Evolutionary conservation across 1,140 invertebrate genomes (phyloP), one percentile per base, ranked within the genome.

Genomic region (Saxidomus purpurata): DNA sequence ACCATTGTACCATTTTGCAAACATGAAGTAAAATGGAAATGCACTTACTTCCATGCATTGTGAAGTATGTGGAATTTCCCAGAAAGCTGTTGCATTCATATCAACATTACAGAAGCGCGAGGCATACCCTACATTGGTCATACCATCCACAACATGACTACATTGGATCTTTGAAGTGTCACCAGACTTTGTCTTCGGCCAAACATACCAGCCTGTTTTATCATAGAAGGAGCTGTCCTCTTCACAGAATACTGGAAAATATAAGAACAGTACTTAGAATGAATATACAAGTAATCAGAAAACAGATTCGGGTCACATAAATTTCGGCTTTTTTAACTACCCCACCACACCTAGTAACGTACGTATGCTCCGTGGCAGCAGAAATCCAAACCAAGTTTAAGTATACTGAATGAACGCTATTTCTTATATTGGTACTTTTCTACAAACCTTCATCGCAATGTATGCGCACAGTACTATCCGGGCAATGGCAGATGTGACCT

Each of bases 401-500:
- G n/a, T n/a, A n/a, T n/a, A n/a, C n/a, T n/a, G n/a, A n/a, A n/a
- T n/a, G n/a, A n/a, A n/a, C n/a, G n/a, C n/a, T n/a, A n/a, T n/a
- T n/a, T n/a, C n/a, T n/a, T n/a, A n/a, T n/a, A n/a, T n/a, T n/a
- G n/a, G n/a, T n/a, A n/a, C n/a, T n/a, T n/a, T n/a, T n/a, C n/a
- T n/a, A n/a, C 79, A 59, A 0, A 89, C 87, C 69, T 31, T 82
- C 79, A 4, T 83, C 40, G 52, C 87, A 89, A 63, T 81, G 74
- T 13, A 76, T 55, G n/a, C 87, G 43, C 9, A 36, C 25, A 31
- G 80, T 83, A 22, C 49, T 47, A 40, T 89, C 87, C 31, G 63
- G 87, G 49, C 87, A 89, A 0, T 82, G 19, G 38, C 87, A 89
- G 17, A 84, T 40, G 28, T 89, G 69, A 61, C 71, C 81, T n/a